phyloP scores from a whole-genome alignment of 2,113 vertebrate species.

The Alaudala cheleensis region DNA sequence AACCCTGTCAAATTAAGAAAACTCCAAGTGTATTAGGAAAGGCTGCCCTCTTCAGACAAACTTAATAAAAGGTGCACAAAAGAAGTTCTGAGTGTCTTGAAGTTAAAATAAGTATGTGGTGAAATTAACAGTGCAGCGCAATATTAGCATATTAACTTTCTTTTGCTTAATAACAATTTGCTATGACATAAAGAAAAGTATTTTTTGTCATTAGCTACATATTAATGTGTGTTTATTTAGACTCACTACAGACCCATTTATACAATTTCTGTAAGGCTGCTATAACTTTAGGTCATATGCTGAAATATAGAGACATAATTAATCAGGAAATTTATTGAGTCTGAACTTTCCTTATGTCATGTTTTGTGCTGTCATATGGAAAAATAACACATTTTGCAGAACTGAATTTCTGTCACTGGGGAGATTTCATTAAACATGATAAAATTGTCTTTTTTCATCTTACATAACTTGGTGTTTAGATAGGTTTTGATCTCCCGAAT shows the following conservation, averaged over 20 bases:
- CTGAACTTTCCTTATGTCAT: conserved; percentile 41
- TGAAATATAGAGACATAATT: conserved; percentile 49
- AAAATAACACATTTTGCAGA: conserved; percentile 47
- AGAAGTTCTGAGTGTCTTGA: neutral
- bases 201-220: neutral
- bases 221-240: neutral
- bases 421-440: conserved; percentile 51
- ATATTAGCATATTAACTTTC: neutral
- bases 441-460: conserved; percentile 12
- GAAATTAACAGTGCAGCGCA: neutral
- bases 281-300: neutral
- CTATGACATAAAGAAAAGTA: neutral
- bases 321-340: conserved; percentile 46
- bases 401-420: conserved; percentile 35
- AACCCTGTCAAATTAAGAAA: conserved; percentile 28
- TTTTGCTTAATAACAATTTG: neutral
- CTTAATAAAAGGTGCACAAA: neutral
- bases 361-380: neutral
- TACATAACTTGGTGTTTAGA: conserved; percentile 5
- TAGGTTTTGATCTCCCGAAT: conserved; percentile 12
- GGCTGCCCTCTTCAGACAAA: conserved; percentile 81
- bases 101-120: neutral
- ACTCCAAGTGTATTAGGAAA: conserved; percentile 70
- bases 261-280: neutral
- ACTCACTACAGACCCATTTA: neutral